Conservation (phyloP, 2,113 vertebrate species). For the Cochlearius cochlearius region DNA sequence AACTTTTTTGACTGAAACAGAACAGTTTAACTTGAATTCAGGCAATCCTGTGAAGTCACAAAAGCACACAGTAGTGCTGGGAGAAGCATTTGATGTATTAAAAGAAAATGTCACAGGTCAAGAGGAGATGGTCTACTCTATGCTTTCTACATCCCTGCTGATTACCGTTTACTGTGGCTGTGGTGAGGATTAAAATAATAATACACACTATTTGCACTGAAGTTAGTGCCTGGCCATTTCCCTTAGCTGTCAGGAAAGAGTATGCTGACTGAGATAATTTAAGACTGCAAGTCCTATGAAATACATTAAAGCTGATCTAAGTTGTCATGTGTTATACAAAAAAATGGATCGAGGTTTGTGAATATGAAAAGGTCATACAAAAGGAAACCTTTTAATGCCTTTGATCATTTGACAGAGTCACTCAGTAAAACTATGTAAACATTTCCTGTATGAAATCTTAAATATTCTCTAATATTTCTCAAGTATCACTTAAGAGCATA, state of each 20-base stretch:
- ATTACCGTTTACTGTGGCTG: neutral
- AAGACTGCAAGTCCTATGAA: neutral
- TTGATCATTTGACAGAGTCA: neutral
- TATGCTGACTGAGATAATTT: conserved; percentile 16
- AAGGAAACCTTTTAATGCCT: conserved; percentile 2
- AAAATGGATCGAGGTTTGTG: neutral
- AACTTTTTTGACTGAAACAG: neutral
- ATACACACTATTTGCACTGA: neutral
- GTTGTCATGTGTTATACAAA: neutral
- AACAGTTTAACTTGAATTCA: conserved; percentile 9
- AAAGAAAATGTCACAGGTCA: conserved; percentile 20
- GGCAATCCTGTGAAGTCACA: neutral
- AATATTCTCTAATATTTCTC: neutral
- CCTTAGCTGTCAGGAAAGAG: conserved; percentile 7
- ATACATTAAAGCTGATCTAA: conserved; percentile 36
- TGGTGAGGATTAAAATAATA: neutral
- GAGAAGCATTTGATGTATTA: neutral
- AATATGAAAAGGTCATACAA: neutral
- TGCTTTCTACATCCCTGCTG: neutral
- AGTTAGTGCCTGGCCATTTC: neutral
- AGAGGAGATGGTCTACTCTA: neutral
- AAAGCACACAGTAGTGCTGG: neutral
- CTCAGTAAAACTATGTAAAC: neutral
- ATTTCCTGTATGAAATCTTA: neutral
- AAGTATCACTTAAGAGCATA: neutral